A percentile compares a stretch with the other conserved stretches of the same genome.
phyloP scores from a whole-genome alignment of 1,140 invertebrate genomes.

The Octopus bimaculoides region DNA sequence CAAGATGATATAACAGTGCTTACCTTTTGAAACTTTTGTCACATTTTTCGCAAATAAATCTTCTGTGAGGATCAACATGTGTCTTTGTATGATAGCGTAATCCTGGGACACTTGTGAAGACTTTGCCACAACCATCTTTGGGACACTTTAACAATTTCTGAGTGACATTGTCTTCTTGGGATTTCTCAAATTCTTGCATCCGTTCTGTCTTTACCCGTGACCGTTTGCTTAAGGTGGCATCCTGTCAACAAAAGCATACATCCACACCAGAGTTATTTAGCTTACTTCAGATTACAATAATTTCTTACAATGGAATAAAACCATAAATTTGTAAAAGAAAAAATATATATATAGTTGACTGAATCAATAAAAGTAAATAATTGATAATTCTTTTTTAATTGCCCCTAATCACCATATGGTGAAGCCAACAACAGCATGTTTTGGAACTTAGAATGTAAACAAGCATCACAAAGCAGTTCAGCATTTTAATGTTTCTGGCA shows the following conservation, averaged over 20 bases:
- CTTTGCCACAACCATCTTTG: slow-evolving; percentile 38
- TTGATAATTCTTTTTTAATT: no score
- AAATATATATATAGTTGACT: no score
- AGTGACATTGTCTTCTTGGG: slow-evolving; percentile 29
- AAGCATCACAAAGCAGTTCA: no score
- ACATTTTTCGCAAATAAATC: slow-evolving; percentile 39
- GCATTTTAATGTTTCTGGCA: no score
- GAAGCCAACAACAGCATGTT: no score
- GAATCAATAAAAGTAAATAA: no score
- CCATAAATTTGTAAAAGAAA: no score
- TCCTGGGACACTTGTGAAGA: slow-evolving; percentile 45
- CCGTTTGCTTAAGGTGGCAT: slow-evolving; percentile 31
- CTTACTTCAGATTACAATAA: no score
- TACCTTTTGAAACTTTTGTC: slow-evolving; percentile 49
- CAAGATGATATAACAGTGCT: background rate
- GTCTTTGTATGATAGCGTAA: slow-evolving; percentile 45
- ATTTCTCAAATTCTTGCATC: slow-evolving; percentile 43
- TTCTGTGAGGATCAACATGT: slow-evolving; percentile 27
- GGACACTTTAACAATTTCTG: slow-evolving; percentile 40
- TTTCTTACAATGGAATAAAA: no score
- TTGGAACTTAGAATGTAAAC: no score
- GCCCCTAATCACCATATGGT: no score
- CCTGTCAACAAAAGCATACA: slow-evolving; percentile 13
- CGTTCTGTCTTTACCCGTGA: slow-evolving; percentile 41
- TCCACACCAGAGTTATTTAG: no score